Percentiles rank a stretch among this genome's conserved stretches.
Evolutionary conservation across 2,888 invertebrate genomes (phyloP).

Genomic region (Oasisia sp.): DNA sequence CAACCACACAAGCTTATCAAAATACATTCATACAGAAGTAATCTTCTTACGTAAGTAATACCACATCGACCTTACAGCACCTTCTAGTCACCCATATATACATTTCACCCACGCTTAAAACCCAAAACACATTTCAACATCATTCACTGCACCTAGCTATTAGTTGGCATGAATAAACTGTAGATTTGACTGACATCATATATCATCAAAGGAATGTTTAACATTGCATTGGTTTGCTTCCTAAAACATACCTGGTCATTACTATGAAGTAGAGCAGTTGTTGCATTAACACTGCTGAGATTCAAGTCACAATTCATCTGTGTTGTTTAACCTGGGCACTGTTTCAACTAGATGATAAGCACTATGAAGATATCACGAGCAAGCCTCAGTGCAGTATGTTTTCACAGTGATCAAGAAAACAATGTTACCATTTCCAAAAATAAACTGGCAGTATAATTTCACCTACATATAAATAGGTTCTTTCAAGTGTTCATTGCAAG

Average conservation of each 20-base stretch:
- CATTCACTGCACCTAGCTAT: background rate
- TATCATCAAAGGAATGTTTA: constrained; percentile 5
- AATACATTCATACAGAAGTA: background rate
- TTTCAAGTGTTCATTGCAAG: background rate
- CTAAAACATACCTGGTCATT: background rate
- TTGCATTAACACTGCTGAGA: background rate
- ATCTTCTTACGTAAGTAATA: background rate
- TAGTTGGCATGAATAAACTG: background rate
- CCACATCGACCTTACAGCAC: background rate
- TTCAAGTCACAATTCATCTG: background rate
- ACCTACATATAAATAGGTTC: background rate
- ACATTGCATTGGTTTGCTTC: background rate
- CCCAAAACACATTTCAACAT: background rate
- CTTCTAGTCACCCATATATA: background rate
- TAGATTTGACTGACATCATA: background rate
- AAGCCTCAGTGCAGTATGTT: background rate
- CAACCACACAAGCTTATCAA: background rate
- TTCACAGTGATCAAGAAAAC: background rate
- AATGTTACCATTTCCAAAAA: background rate
- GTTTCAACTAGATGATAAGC: background rate
- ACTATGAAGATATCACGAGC: background rate
- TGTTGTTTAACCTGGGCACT: no score
- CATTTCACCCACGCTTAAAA: background rate
- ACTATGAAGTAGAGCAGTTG: background rate
- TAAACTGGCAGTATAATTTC: background rate